Conservation (phyloP, 2,113 vertebrate species). For the Sceloporus undulatus region DNA sequence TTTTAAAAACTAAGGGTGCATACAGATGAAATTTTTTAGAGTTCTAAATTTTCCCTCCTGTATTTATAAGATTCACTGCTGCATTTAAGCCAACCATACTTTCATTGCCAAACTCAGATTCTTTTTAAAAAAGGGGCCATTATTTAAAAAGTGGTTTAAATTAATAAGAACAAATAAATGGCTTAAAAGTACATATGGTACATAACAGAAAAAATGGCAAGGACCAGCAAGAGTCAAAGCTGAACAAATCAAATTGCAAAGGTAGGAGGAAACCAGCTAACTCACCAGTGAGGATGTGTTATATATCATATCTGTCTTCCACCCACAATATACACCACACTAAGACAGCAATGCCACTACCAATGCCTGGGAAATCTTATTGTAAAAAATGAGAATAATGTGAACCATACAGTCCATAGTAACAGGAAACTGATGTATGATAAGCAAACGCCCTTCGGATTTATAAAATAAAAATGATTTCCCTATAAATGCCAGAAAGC, state of each 20-base stretch:
- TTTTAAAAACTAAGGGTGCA: background rate
- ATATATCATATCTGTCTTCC: background rate
- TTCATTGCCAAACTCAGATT: background rate
- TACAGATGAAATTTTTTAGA: background rate
- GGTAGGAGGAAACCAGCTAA: background rate
- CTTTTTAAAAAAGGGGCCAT: background rate
- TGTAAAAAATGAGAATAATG: constrained; percentile 26
- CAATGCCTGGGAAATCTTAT: background rate
- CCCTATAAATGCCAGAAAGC: too few species aligned
- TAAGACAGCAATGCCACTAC: background rate
- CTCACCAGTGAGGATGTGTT: background rate
- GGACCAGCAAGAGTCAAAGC: background rate
- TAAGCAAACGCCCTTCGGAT: too few species aligned
- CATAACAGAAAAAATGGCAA: background rate
- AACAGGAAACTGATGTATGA: background rate
- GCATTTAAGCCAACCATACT: background rate
- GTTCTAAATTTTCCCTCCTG: background rate
- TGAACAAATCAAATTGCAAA: background rate
- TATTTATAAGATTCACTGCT: background rate
- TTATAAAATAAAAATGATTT: too few species aligned
- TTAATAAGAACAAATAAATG: background rate
- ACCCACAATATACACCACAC: background rate
- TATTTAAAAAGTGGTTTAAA: background rate
- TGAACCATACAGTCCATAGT: background rate
- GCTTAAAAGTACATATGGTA: background rate